A percentile compares a stretch with the other conserved stretches of the same genome.
Evolutionary conservation across 2,113 vertebrate genomes (phyloP).

Genomic region (Sebastes schlegelii): DNA sequence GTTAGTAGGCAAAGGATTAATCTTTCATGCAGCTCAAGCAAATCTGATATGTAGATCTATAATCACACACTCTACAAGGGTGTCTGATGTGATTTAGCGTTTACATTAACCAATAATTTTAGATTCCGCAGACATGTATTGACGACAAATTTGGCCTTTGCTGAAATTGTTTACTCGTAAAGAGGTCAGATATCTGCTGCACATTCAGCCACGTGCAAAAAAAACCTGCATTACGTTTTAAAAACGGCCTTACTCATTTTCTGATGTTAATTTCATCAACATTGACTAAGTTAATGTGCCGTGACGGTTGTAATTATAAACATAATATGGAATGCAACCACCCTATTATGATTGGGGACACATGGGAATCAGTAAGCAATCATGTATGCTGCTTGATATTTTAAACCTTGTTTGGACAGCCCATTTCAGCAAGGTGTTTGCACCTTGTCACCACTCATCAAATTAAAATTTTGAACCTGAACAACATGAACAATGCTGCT

Average conservation of each 20-base stretch:
- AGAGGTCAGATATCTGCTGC: constrained; percentile 18
- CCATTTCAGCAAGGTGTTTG: constrained; percentile 63
- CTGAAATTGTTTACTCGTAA: constrained; percentile 15
- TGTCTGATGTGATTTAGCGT: constrained; percentile 34
- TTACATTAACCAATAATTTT: constrained; percentile 38
- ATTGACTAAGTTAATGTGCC: constrained; percentile 75
- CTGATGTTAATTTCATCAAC: constrained; percentile 76
- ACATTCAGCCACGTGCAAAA: constrained; percentile 27
- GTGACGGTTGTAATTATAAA: constrained; percentile 78
- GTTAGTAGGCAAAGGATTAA: constrained; percentile 29
- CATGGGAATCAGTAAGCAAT: constrained; percentile 70
- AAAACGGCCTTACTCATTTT: constrained; percentile 53
- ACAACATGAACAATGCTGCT: constrained; percentile 50
- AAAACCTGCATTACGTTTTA: constrained; percentile 32
- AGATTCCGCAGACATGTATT: constrained; percentile 15
- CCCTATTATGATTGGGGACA: constrained; percentile 70
- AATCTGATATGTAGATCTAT: constrained; percentile 50
- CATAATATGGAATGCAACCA: constrained; percentile 75
- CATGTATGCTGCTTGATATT: constrained; percentile 70
- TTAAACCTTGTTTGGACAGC: constrained; percentile 71
- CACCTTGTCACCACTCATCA: constrained; percentile 68
- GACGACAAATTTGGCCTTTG: constrained; percentile 31
- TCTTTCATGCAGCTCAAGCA: constrained; percentile 46
- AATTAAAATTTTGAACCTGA: constrained; percentile 67
- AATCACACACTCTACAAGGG: constrained; percentile 34